Evolutionary conservation across 2,113 vertebrate species (phyloP).

Genomic region (Entelurus aequoreus): DNA sequence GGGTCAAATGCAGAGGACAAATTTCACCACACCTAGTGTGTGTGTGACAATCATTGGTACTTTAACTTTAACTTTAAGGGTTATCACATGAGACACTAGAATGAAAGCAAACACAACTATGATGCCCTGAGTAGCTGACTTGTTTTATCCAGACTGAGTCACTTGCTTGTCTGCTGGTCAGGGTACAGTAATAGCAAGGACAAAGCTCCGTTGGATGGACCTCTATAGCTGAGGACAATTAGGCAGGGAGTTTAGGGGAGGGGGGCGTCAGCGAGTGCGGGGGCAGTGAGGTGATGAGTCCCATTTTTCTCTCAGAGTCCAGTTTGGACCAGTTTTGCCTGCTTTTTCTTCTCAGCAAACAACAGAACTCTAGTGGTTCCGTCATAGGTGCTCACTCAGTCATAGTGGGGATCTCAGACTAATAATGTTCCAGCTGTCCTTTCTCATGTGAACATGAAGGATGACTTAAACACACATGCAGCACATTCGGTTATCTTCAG

Average conservation of each 20-base stretch:
- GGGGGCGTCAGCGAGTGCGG: background rate
- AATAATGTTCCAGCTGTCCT: constrained; percentile 20
- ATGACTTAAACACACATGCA: background rate
- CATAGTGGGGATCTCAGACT: constrained; percentile 7
- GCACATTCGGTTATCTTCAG: background rate
- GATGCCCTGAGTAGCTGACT: no score
- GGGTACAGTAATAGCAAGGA: constrained; percentile 43
- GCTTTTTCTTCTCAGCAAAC: constrained; percentile 14
- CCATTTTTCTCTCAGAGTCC: constrained; percentile 34
- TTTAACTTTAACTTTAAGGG: no score
- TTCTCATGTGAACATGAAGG: background rate
- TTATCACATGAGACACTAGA: no score
- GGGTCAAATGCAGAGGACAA: no score
- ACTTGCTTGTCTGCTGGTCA: constrained; percentile 32
- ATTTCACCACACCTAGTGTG: no score
- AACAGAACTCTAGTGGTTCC: constrained; percentile 21
- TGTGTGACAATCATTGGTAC: no score
- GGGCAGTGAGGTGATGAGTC: constrained; percentile 8
- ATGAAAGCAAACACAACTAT: no score
- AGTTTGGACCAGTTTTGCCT: constrained; percentile 49
- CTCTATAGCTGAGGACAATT: constrained; percentile 25
- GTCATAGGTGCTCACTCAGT: constrained; percentile 6
- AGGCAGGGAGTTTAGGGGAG: constrained; percentile 3
- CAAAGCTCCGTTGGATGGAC: constrained; percentile 39
- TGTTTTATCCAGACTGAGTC: background rate